A percentile compares a stretch with the other conserved stretches of the same genome.
phyloP scores from a whole-genome alignment of 2,888 invertebrate species.

The Mimas tiliae region DNA sequence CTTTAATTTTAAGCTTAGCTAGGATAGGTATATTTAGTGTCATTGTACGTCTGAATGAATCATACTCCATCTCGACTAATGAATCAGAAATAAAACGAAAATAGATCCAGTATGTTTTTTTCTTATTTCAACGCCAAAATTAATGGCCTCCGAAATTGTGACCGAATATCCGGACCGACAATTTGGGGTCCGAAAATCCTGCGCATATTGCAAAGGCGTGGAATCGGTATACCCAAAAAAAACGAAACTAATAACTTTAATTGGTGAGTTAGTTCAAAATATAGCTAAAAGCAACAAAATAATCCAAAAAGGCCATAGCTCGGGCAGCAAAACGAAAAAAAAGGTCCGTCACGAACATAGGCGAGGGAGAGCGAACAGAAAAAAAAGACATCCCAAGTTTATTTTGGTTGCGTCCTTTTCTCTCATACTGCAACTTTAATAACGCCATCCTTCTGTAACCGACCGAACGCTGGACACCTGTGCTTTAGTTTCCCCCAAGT shows the following conservation, averaged over 20 bases:
- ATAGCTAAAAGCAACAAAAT: conserved; percentile 81
- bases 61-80: not conserved
- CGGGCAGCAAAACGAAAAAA: conserved; percentile 76
- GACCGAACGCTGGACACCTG: conserved; percentile 84
- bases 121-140: conserved; percentile 14
- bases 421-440: conserved; percentile 46
- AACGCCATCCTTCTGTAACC: conserved; percentile 61
- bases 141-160: conserved; percentile 13
- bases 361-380: conserved; percentile 82
- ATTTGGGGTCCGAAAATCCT: conserved; percentile 30
- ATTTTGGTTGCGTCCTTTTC: conserved; percentile 81
- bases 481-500: conserved; percentile 85
- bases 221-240: conserved; percentile 40
- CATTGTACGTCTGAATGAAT: not conserved
- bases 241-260: conserved; percentile 60
- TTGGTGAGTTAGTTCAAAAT: conserved; percentile 70
- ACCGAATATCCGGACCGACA: conserved; percentile 32
- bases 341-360: conserved; percentile 84
- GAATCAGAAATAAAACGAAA: not conserved
- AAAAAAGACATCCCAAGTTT: conserved; percentile 83
- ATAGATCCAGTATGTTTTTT: not conserved
- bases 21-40: not conserved
- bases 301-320: conserved; percentile 75
- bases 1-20: too few species aligned
- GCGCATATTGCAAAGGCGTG: conserved; percentile 18